Evolutionary conservation across 2,113 vertebrate genomes (phyloP).

Genomic region (Hystrix cristata): DNA sequence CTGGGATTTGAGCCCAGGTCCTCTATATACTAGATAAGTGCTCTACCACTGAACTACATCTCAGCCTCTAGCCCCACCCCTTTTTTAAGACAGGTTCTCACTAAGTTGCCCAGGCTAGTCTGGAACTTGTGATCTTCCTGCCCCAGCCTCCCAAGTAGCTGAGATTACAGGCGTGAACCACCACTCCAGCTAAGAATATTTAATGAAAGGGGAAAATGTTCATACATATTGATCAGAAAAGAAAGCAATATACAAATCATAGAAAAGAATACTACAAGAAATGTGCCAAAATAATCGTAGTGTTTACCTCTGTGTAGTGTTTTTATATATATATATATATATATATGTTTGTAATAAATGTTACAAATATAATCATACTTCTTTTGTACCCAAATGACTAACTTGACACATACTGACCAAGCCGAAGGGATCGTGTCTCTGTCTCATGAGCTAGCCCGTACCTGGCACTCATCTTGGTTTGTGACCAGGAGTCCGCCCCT

Average conservation of each 20-base stretch:
- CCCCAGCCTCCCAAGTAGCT: background rate
- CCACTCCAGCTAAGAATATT: background rate
- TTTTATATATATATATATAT: background rate
- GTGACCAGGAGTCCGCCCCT: slow-evolving; percentile 77
- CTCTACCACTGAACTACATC: background rate
- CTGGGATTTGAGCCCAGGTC: background rate
- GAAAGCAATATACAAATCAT: background rate
- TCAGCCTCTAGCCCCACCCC: background rate
- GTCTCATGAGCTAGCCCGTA: slow-evolving; percentile 62
- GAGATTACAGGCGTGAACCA: background rate
- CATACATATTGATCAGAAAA: background rate
- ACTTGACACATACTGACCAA: background rate
- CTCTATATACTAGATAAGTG: background rate
- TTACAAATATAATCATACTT: background rate
- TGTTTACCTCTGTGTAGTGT: background rate
- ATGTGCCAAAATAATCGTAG: background rate
- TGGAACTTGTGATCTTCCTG: background rate
- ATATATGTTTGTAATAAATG: background rate
- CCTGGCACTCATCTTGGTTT: slow-evolving; percentile 88
- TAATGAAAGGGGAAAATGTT: background rate
- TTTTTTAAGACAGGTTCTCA: background rate
- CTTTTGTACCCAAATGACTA: background rate
- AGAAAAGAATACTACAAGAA: background rate
- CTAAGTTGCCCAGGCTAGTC: background rate
- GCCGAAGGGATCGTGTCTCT: background rate